phyloP scores from a whole-genome alignment of 2,113 vertebrate genomes.

The Diphyllodes magnificus region DNA sequence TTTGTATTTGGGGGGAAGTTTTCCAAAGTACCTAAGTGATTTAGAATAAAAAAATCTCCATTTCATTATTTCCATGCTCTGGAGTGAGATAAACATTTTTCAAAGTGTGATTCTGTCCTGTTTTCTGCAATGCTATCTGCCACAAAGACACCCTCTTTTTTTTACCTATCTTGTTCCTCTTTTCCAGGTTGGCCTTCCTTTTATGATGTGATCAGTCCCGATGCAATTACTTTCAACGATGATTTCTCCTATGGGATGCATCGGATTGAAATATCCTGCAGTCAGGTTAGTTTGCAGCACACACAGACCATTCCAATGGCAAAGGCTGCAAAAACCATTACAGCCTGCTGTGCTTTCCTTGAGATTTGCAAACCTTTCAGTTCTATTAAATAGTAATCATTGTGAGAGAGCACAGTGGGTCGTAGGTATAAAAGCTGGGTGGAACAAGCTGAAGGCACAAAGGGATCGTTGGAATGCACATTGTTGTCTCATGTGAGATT shows the following conservation, averaged over 20 bases:
- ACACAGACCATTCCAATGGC: not conserved
- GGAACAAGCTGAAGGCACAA: constrained; percentile 5
- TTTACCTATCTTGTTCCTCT: not conserved
- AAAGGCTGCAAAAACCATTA: constrained; percentile 13
- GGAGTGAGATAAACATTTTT: not conserved
- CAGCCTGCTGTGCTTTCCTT: not conserved
- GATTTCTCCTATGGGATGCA: constrained; percentile 95
- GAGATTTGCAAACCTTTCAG: not conserved
- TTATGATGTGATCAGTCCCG: constrained; percentile 83
- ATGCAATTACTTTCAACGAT: constrained; percentile 75
- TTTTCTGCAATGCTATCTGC: not conserved
- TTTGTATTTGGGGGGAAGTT: not conserved
- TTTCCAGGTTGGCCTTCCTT: constrained; percentile 95
- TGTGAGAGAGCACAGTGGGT: not conserved
- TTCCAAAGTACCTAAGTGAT: not conserved
- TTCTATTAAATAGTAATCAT: constrained; percentile 29
- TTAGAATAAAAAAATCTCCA: not conserved
- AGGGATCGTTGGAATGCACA: not conserved
- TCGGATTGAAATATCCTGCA: constrained; percentile 89
- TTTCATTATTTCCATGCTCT: not conserved
- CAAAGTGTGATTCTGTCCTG: not conserved
- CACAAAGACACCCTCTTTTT: not conserved
- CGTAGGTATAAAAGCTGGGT: not conserved
- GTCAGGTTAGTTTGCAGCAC: constrained; percentile 80
- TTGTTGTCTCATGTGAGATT: constrained; percentile 24